Percentiles rank a stretch among this genome's conserved stretches.
Evolutionary conservation across 2,797 vertebrate species (phyloP).

Genomic region (Cossypha dichroa): DNA sequence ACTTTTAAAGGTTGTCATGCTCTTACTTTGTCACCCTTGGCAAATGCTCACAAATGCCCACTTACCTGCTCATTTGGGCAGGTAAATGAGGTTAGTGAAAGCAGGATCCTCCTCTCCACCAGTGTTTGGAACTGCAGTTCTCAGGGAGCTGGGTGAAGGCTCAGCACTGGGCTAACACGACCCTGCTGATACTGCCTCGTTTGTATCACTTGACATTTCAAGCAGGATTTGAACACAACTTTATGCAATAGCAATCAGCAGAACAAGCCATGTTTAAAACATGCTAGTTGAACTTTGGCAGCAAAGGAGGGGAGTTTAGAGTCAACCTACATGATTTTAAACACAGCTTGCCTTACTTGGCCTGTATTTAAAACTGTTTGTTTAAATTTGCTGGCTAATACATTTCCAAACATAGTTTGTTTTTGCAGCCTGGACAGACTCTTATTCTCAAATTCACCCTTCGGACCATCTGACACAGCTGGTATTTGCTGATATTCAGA

Average conservation of each 20-base stretch:
- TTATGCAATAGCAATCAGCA: not conserved
- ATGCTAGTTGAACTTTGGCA: not conserved
- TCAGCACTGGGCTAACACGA: not conserved
- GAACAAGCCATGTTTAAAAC: not conserved
- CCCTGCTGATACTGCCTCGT: not conserved
- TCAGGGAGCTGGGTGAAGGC: not conserved
- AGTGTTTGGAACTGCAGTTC: not conserved
- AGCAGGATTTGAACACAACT: not conserved
- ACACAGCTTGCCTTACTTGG: constrained; percentile 50
- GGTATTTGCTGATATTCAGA: constrained; percentile 4
- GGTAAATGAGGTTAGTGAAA: not conserved
- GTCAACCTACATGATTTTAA: constrained; percentile 40
- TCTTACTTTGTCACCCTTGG: not conserved
- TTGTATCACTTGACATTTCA: not conserved
- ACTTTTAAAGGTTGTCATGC: not conserved
- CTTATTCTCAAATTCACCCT: constrained; percentile 32
- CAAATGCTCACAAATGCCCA: not conserved
- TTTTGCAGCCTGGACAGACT: constrained; percentile 40
- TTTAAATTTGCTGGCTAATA: constrained; percentile 55
- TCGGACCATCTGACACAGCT: constrained; percentile 1
- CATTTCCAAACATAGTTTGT: constrained; percentile 61
- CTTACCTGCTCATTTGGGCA: not conserved
- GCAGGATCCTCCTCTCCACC: not conserved
- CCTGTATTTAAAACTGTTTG: constrained; percentile 31
- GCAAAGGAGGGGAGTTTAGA: not conserved